These are phyloP conservation scores for Drosophila lacteicornis DNA, from an alignment of 1,140 invertebrate species.

Conservation along the genomic window DNA sequence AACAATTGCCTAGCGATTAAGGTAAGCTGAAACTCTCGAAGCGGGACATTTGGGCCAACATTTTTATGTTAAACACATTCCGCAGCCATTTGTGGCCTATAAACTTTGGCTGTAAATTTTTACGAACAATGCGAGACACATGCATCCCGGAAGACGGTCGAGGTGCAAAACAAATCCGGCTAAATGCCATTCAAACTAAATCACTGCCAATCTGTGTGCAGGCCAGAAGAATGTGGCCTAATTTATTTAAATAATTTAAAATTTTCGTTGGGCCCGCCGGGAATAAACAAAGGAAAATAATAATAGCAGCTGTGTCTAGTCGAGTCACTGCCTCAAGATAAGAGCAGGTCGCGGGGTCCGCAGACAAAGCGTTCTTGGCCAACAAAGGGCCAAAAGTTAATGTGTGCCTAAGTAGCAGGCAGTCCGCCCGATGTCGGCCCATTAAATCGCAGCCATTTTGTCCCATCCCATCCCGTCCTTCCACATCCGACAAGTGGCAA, in stretches of 20 bases:
- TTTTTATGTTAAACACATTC: slow-evolving; percentile 45
- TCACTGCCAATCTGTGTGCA: slow-evolving; percentile 67
- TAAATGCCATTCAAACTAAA: slow-evolving; percentile 76
- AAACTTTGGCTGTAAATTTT: slow-evolving; percentile 74
- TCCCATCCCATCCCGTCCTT: not conserved
- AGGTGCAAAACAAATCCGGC: slow-evolving; percentile 51
- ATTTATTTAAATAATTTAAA: slow-evolving; percentile 83
- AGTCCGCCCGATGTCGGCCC: slow-evolving; percentile 43
- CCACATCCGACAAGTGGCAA: slow-evolving; percentile 63
- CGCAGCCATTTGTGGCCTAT: slow-evolving; percentile 69
- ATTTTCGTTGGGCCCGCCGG: slow-evolving; percentile 12
- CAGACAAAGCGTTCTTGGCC: slow-evolving; percentile 67
- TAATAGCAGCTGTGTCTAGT: slow-evolving; percentile 78
- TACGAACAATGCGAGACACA: slow-evolving; percentile 64
- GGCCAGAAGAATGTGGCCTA: slow-evolving; percentile 57
- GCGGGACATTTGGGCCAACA: slow-evolving; percentile 16
- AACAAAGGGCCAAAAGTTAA: slow-evolving; percentile 82
- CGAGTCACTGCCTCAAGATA: slow-evolving; percentile 62
- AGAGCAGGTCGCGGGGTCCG: slow-evolving; percentile 26
- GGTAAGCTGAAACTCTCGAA: slow-evolving; percentile 13
- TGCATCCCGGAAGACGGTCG: slow-evolving; percentile 40
- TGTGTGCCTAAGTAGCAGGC: slow-evolving; percentile 73
- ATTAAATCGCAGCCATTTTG: slow-evolving; percentile 65
- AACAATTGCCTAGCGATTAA: slow-evolving; percentile 40
- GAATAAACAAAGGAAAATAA: slow-evolving; percentile 51